These are phyloP conservation scores for Calypte anna DNA, from an alignment of 2,113 vertebrate species.

Conservation along the genomic window DNA sequence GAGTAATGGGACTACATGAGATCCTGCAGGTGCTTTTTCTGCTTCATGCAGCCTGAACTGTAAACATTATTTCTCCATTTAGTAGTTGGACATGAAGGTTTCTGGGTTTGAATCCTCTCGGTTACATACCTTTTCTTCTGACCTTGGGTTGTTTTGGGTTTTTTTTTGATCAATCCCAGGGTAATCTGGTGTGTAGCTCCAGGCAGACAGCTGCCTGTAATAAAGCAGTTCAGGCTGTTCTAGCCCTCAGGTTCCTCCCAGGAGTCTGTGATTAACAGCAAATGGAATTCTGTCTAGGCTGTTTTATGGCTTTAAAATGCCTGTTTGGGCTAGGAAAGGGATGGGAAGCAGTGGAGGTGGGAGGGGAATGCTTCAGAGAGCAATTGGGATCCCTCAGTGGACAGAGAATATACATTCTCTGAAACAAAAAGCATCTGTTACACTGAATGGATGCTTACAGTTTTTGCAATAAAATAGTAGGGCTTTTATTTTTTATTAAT, in stretches of 20 bases:
- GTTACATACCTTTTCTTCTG: background rate
- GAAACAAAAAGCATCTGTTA: background rate
- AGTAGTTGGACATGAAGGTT: background rate
- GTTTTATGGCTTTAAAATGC: background rate
- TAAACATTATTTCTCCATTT: rapidly evolving
- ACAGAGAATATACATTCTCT: rapidly evolving
- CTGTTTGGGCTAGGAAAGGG: background rate
- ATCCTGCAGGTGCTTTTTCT: too few species aligned
- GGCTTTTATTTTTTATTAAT: background rate
- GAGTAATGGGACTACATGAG: rapidly evolving
- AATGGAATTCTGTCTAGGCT: rapidly evolving
- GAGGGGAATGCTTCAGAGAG: background rate
- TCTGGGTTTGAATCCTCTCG: background rate
- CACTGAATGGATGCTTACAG: rapidly evolving
- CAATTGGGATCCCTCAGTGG: rapidly evolving
- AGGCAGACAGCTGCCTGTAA: background rate
- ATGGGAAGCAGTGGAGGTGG: too few species aligned
- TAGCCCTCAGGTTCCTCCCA: background rate
- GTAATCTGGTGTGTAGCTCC: rapidly evolving
- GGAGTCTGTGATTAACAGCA: background rate
- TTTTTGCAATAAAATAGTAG: background rate
- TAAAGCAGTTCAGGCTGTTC: rapidly evolving
- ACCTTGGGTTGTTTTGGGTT: background rate
- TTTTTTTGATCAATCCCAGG: background rate
- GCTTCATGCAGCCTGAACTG: rapidly evolving